phyloP scores from a whole-genome alignment of 1,140 invertebrate species.

The Orussus abietinus region DNA sequence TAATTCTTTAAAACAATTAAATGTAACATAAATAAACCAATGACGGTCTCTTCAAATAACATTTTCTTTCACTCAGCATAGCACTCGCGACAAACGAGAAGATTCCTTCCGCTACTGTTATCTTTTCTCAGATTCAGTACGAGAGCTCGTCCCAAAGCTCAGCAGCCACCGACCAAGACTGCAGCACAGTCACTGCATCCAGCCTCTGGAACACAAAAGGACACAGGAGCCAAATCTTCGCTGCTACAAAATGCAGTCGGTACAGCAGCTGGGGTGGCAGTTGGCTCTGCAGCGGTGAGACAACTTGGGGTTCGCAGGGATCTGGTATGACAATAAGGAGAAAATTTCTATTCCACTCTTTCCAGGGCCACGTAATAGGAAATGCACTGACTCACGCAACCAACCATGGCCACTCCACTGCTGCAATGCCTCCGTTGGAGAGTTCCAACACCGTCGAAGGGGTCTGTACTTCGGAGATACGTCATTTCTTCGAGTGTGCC shows the following conservation, averaged over 20 bases:
- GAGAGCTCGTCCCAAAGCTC: too few species aligned
- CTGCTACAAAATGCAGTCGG: conserved; percentile 5
- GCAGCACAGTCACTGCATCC: too few species aligned
- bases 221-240: conserved; percentile 2
- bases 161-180: too few species aligned
- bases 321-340: not conserved
- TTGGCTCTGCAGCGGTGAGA: conserved; percentile 14
- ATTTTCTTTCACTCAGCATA: too few species aligned
- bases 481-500: conserved; percentile 14
- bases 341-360: not conserved
- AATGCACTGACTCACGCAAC: not conserved
- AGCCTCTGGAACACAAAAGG: too few species aligned
- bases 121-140: too few species aligned
- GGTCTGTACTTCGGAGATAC: conserved; percentile 10
- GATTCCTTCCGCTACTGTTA: too few species aligned
- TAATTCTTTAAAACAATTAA: too few species aligned
- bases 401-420: not conserved
- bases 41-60: too few species aligned
- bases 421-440: not conserved
- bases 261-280: conserved; percentile 8
- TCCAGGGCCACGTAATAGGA: conserved; percentile 11
- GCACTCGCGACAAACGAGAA: not conserved
- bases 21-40: too few species aligned
- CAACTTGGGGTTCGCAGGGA: not conserved
- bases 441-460: not conserved